Conservation (phyloP, 1,140 invertebrate species). For the Hycleus cichorii region DNA sequence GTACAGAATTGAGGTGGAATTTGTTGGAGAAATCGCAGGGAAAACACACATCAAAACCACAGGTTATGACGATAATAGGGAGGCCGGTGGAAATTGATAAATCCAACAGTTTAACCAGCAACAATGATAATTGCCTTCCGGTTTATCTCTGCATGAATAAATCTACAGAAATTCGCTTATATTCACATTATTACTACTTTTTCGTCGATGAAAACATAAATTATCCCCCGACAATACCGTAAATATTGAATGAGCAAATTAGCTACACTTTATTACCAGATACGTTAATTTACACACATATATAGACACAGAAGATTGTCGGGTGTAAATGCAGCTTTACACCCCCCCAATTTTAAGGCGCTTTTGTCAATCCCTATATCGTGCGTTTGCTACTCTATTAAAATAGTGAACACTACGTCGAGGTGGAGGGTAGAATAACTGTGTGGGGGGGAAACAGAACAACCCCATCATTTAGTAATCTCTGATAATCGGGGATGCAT, state of each 20-base stretch:
- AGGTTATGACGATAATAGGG: too few species aligned
- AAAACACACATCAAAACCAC: too few species aligned
- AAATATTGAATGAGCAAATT: not conserved
- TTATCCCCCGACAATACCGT: not conserved
- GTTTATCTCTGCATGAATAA: not conserved
- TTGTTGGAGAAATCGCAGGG: too few species aligned
- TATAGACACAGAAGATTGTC: not conserved
- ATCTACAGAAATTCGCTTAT: not conserved
- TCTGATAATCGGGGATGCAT: conserved; percentile 33
- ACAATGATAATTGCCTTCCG: not conserved
- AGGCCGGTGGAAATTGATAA: too few species aligned
- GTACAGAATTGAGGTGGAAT: too few species aligned
- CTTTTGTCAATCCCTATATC: conserved; percentile 19
- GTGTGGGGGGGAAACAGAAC: conserved; percentile 4
- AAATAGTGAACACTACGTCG: conserved; percentile 10
- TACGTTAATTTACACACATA: not conserved
- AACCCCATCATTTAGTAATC: conserved; percentile 35
- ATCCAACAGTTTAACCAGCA: too few species aligned
- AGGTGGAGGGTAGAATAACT: too few species aligned
- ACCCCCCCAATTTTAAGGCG: conserved; percentile 20
- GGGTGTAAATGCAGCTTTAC: conserved; percentile 17
- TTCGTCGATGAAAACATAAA: not conserved
- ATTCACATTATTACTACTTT: not conserved
- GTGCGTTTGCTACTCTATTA: conserved; percentile 29
- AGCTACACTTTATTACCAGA: conserved; percentile 2